These are phyloP conservation scores for Diacarnus erythraeanus DNA, from an alignment of 37 sponge, comb jelly and placozoan genomes.

Conservation along the genomic window DNA sequence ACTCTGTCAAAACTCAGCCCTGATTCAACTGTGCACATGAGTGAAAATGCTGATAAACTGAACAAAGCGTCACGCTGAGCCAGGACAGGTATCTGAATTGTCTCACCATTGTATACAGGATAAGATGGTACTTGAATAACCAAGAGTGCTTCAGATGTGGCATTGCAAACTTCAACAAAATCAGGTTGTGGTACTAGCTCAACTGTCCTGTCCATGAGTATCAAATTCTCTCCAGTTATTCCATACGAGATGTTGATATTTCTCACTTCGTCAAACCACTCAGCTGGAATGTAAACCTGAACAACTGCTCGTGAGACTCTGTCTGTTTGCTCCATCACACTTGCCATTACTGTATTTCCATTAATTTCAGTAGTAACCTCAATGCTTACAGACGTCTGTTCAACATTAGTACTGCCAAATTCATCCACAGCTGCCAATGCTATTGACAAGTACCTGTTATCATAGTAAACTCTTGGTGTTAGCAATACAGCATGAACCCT, in stretches of 20 bases:
- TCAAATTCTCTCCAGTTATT: not conserved
- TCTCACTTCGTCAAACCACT: constrained; percentile 41
- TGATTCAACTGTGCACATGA: constrained; percentile 8
- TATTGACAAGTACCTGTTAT: constrained; percentile 11
- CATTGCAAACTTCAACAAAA: constrained; percentile 10
- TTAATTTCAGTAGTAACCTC: constrained; percentile 5
- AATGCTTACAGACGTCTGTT: constrained; percentile 9
- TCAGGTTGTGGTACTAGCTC: constrained; percentile 19
- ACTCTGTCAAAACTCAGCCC: constrained; percentile 21
- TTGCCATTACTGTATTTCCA: not conserved
- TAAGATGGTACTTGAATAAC: constrained; percentile 25
- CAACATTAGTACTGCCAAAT: constrained; percentile 27
- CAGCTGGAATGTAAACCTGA: constrained; percentile 20
- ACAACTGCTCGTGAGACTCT: constrained; percentile 13
- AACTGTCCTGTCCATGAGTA: not conserved
- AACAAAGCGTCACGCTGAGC: not conserved
- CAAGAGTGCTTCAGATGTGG: not conserved
- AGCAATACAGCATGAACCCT: constrained; percentile 20
- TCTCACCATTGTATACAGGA: constrained; percentile 29
- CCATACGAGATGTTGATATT: constrained; percentile 25
- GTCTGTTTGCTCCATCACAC: not conserved
- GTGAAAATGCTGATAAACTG: constrained; percentile 13
- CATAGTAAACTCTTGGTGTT: constrained; percentile 34
- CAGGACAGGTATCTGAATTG: constrained; percentile 3
- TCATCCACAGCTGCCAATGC: constrained; percentile 35